A percentile compares a stretch with the other conserved stretches of the same genome.
These are phyloP conservation scores for Dryomyza anilis DNA, from an alignment of 2,888 invertebrate species.

Conservation along the genomic window DNA sequence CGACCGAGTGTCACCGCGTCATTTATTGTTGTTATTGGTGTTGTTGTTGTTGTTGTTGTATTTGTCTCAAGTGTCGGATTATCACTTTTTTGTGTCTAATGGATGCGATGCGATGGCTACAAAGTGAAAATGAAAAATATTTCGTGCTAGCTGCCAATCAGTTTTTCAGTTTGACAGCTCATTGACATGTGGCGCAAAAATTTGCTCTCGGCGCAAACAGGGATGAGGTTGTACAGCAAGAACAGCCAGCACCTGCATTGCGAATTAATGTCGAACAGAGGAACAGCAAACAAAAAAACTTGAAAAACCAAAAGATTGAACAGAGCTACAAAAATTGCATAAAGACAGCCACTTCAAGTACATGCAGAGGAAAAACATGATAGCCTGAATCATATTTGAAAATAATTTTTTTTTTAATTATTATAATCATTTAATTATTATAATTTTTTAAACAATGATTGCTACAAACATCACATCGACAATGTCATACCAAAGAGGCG, in stretches of 20 bases:
- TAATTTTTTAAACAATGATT: no score
- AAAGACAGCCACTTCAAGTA: not conserved
- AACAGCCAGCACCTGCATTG: not conserved
- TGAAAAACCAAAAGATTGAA: not conserved
- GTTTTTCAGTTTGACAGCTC: conserved; percentile 3
- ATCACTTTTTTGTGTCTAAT: conserved; percentile 5
- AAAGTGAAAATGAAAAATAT: conserved; percentile 11
- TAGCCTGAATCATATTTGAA: no score
- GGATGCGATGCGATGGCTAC: not conserved
- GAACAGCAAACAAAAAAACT: not conserved
- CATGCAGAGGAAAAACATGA: no score
- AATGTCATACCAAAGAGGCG: no score
- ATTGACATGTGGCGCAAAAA: conserved; percentile 3
- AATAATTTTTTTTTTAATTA: no score
- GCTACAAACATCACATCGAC: no score
- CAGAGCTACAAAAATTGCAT: not conserved
- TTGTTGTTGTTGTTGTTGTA: no score
- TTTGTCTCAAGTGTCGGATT: conserved; percentile 21
- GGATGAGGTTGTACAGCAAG: not conserved
- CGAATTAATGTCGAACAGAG: not conserved
- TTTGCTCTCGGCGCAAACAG: not conserved
- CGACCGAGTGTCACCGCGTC: not conserved
- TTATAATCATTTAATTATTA: no score
- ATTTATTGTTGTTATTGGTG: no score
- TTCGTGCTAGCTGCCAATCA: conserved; percentile 2